phyloP scores from a whole-genome alignment of 1,140 invertebrate genomes.

The Zaprionus vittiger region DNA sequence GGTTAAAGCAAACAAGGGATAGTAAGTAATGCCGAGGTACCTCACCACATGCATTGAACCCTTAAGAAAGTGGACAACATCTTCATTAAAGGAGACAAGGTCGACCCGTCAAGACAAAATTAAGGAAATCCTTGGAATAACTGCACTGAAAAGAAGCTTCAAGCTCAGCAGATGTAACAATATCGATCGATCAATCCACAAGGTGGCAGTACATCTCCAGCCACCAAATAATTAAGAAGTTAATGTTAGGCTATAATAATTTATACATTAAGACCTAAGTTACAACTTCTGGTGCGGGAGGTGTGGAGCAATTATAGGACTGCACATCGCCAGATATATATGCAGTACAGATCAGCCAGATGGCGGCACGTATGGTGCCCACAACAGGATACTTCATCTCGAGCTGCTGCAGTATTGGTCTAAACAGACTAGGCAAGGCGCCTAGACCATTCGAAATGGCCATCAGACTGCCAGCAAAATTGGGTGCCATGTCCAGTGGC shows the following conservation, averaged over 20 bases:
- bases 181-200: too few species aligned
- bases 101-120: too few species aligned
- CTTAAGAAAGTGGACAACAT: too few species aligned
- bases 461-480: slow-evolving; percentile 92
- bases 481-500: slow-evolving; percentile 91
- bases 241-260: background rate
- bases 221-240: too few species aligned
- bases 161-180: too few species aligned
- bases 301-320: slow-evolving; percentile 39
- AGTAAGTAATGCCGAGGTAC: too few species aligned
- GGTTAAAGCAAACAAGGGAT: too few species aligned
- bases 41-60: too few species aligned
- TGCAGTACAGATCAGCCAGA: slow-evolving; percentile 58
- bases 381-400: slow-evolving; percentile 50
- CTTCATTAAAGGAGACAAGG: too few species aligned
- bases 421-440: slow-evolving; percentile 41
- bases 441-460: slow-evolving; percentile 89
- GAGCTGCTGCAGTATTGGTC: slow-evolving; percentile 52
- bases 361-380: slow-evolving; percentile 42
- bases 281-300: background rate
- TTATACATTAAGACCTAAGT: background rate
- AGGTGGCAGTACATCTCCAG: too few species aligned
- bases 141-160: too few species aligned
- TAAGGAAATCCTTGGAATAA: too few species aligned
- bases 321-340: slow-evolving; percentile 69